Conservation (phyloP, 2,797 vertebrate species). For the Mormyrus hasselquistii region DNA sequence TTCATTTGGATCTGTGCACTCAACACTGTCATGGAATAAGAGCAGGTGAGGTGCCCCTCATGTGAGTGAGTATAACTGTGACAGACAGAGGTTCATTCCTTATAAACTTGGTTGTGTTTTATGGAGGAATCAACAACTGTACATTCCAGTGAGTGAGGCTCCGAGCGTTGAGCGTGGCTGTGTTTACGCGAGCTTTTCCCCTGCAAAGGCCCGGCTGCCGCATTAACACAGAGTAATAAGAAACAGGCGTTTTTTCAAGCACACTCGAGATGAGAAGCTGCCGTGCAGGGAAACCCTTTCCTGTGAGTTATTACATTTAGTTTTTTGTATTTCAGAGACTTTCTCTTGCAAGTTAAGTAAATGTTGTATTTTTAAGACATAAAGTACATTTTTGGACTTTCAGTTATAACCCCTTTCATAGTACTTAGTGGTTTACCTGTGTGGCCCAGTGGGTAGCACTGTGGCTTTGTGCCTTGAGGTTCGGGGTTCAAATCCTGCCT, state of each 20-base stretch:
- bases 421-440: not conserved
- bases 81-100: not conserved
- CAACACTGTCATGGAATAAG: not conserved
- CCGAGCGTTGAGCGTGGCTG: not conserved
- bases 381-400: not conserved
- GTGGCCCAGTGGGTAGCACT: not conserved
- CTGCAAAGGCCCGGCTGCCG: not conserved
- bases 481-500: too few relatives aligned
- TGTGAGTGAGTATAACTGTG: not conserved
- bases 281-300: not conserved
- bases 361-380: not conserved
- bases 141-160: not conserved
- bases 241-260: not conserved
- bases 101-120: not conserved
- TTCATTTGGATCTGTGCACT: not conserved
- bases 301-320: not conserved
- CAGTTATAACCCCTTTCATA: not conserved
- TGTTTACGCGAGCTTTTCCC: not conserved
- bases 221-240: not conserved
- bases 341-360: not conserved
- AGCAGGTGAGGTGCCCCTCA: not conserved
- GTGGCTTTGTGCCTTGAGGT: too few relatives aligned
- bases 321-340: not conserved
- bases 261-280: not conserved
- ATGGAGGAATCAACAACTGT: not conserved